Percentiles rank a stretch among this genome's conserved stretches.
Conservation (phyloP, 2,113 vertebrate genomes). For the Trichomycterus rosablanca region DNA sequence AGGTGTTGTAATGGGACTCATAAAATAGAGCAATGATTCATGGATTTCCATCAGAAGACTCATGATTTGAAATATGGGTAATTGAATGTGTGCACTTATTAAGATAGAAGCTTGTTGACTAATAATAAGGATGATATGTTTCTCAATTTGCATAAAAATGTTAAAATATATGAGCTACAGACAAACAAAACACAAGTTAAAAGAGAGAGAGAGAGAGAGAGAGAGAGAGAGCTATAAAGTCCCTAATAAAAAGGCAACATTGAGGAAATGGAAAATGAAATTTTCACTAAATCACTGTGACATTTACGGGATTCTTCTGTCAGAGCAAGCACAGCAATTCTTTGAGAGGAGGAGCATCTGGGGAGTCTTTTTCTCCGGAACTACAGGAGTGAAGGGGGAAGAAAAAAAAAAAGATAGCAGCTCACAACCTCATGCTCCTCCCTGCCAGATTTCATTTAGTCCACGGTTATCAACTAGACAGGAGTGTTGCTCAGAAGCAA, state of each 20-base stretch:
- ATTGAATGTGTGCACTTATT: constrained; percentile 18
- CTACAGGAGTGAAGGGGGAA: background rate
- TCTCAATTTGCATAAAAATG: too few species aligned
- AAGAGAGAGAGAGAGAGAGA: constrained; percentile 10
- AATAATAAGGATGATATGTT: too few species aligned
- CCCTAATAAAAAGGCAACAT: constrained; percentile 44
- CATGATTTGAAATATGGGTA: constrained; percentile 12
- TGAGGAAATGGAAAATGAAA: constrained; percentile 51
- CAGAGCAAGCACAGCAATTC: constrained; percentile 38
- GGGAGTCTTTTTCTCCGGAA: constrained; percentile 44
- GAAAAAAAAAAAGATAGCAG: constrained; percentile 36
- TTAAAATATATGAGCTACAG: too few species aligned
- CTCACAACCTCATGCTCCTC: constrained; percentile 51
- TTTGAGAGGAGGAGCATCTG: constrained; percentile 40
- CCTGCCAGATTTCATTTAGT: constrained; percentile 48
- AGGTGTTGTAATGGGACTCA: constrained; percentile 3
- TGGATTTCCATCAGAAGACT: constrained; percentile 9
- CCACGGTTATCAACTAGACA: constrained; percentile 45
- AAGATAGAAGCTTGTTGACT: constrained; percentile 2
- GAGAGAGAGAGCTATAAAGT: constrained; percentile 30
- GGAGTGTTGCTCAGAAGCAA: constrained; percentile 50
- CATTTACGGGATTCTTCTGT: constrained; percentile 52
- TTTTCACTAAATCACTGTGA: constrained; percentile 55
- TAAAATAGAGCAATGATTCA: constrained; percentile 16
- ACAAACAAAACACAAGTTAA: constrained; percentile 4